phyloP scores from a whole-genome alignment of 2,113 vertebrate genomes.

The Scomber japonicus region DNA sequence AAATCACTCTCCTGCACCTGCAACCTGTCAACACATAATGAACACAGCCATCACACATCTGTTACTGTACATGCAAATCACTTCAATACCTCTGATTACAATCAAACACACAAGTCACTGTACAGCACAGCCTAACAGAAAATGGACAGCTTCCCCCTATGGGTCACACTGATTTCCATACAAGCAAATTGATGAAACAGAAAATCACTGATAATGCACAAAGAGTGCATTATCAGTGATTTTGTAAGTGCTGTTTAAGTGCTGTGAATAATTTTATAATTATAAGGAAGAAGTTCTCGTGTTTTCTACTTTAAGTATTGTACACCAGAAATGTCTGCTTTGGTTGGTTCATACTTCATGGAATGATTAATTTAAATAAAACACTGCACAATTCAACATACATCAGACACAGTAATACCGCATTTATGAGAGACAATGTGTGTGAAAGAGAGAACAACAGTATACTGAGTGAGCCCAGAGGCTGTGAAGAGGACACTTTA shows the following conservation, averaged over 20 bases:
- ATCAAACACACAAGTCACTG: conserved; percentile 3
- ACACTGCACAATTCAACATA: conserved; percentile 2
- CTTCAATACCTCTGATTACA: neutral
- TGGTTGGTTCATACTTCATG: neutral
- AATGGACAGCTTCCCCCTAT: neutral
- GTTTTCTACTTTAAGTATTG: too few relatives aligned
- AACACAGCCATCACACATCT: conserved; percentile 3
- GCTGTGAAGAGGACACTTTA: conserved; percentile 41
- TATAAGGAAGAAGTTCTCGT: neutral
- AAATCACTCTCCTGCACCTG: conserved; percentile 69
- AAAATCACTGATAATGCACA: neutral
- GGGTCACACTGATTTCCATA: conserved; percentile 16
- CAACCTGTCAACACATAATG: conserved; percentile 63
- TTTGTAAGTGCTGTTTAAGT: too few relatives aligned
- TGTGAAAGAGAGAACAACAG: conserved; percentile 5
- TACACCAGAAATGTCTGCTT: neutral
- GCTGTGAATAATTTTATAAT: neutral
- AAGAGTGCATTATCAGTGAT: neutral
- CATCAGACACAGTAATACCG: neutral
- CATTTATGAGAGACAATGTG: conserved; percentile 4
- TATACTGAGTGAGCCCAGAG: conserved; percentile 28
- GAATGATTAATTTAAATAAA: neutral
- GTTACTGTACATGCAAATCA: conserved; percentile 19
- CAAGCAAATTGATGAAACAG: neutral
- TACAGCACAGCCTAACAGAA: neutral